These are phyloP conservation scores for Meganola albula DNA, from an alignment of 2,888 invertebrate species.

Conservation along the genomic window DNA sequence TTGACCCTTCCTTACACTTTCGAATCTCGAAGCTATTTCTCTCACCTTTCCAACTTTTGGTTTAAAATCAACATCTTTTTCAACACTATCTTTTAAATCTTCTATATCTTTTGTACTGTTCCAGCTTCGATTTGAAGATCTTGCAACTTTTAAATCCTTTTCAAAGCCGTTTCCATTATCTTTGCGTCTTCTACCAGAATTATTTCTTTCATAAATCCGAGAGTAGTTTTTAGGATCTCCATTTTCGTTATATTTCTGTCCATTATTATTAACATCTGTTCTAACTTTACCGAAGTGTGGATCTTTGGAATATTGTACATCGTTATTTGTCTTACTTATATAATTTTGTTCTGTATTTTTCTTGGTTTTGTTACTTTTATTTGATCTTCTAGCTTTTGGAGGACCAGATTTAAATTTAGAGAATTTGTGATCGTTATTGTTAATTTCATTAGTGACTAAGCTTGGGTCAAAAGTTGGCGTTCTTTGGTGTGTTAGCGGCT, in stretches of 20 bases:
- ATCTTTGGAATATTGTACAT: conserved; percentile 62
- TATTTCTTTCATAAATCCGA: conserved; percentile 54
- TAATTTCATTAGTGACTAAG: conserved; percentile 48
- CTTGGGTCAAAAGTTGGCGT: conserved; percentile 60
- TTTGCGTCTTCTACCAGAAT: conserved; percentile 43
- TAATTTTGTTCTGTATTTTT: conserved; percentile 39
- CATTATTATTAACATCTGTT: conserved; percentile 33
- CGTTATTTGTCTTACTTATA: conserved; percentile 56
- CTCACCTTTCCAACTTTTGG: conserved; percentile 64
- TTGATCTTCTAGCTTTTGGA: conserved; percentile 50
- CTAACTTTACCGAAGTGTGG: conserved; percentile 53
- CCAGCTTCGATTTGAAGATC: conserved; percentile 43
- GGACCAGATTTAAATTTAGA: conserved; percentile 54
- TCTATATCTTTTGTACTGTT: conserved; percentile 32
- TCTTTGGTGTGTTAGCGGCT: conserved; percentile 73
- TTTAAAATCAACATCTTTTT: no score
- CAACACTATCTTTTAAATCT: no score
- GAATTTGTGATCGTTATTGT: conserved; percentile 55
- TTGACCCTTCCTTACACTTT: conserved; percentile 49
- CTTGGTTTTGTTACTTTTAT: conserved; percentile 41
- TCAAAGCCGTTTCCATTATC: conserved; percentile 26
- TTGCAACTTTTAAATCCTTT: conserved; percentile 33
- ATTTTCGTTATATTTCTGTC: conserved; percentile 43
- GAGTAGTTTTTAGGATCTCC: conserved; percentile 42
- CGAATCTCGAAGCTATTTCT: conserved; percentile 67